phyloP scores from a whole-genome alignment of 2,797 vertebrate species.

The Cossypha heuglini region DNA sequence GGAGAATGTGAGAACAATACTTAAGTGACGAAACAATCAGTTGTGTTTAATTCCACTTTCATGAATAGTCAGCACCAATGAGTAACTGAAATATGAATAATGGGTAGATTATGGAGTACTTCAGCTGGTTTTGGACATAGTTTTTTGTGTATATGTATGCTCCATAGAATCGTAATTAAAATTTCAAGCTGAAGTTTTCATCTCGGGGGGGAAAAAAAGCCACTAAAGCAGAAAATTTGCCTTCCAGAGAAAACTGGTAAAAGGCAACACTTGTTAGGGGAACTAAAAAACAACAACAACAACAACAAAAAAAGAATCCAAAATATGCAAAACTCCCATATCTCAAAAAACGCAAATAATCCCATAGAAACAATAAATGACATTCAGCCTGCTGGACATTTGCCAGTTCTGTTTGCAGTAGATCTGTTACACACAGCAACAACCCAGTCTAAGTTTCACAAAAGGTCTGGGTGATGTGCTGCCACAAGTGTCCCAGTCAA shows the following conservation, averaged over 20 bases:
- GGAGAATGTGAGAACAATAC: background rate
- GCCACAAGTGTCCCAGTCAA: background rate
- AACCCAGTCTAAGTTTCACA: background rate
- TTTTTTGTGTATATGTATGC: background rate
- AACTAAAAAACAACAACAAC: background rate
- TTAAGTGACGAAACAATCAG: background rate
- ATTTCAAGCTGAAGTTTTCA: background rate
- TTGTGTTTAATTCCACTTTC: background rate
- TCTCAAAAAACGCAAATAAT: background rate
- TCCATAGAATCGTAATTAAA: background rate
- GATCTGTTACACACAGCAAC: background rate
- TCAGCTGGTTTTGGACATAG: background rate
- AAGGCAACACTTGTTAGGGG: background rate
- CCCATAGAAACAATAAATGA: background rate
- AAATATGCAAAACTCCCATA: fast-evolving
- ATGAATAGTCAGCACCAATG: background rate
- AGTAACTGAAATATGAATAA: background rate
- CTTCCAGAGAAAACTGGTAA: background rate
- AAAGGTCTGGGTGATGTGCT: background rate
- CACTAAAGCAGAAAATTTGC: background rate
- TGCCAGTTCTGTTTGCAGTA: background rate
- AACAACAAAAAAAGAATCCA: too few relatives aligned
- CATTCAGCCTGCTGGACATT: background rate
- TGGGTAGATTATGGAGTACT: background rate
- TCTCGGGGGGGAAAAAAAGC: background rate